Base-by-base conservation (phyloP, 2,888 invertebrate species). In the Lasioglossum morio region DNA sequence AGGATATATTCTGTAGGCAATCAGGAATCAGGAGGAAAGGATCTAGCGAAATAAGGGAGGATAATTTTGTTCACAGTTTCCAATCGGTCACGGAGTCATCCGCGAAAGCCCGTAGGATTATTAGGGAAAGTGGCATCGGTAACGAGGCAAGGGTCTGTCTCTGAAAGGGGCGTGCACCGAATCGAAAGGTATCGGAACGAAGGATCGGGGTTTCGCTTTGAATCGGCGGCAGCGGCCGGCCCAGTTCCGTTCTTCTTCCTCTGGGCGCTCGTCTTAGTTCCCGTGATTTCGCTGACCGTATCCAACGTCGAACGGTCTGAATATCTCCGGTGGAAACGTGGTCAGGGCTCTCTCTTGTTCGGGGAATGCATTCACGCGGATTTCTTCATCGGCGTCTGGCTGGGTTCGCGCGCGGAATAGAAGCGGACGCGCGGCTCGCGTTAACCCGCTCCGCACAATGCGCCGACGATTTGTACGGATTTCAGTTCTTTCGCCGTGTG, bases 391-490 rank as follows among this genome's bases (percentile, higher is more conserved):
- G 82, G 77, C 82, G 84, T 86, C 87, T 78, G 83, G 74, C 73
- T 37, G 84, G 84, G 72, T 72, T 40, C 70, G 70, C 57, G 66
- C 75, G 48, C 79, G 79, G 79, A 85, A 85, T 66, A 72, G 86
- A 77, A 73, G 57, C 77, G 77, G 63, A 80, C 77, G 76, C 77
- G 76, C 76, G 66, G 69, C 77, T 73, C 79, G 85, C 77, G 77
- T 77, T 86, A 86, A 60, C 82, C 77, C 82, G 82, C 70, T 75
- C 46, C 46, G 75, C 69, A 74, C 79, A 87, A 83, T 86, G 86
- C 83, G 69, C 40, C 86, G 46, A 72, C 86, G 87, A 87, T 87
- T 84, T 83, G 87, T 77, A 87, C 86, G 86, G 87, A 86, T 86
- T 87, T 86, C 86, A 80, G 83, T 86, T 79, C 77, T 72, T 76